Conservation (phyloP, 2,888 invertebrate genomes). For the Formica aserva region DNA sequence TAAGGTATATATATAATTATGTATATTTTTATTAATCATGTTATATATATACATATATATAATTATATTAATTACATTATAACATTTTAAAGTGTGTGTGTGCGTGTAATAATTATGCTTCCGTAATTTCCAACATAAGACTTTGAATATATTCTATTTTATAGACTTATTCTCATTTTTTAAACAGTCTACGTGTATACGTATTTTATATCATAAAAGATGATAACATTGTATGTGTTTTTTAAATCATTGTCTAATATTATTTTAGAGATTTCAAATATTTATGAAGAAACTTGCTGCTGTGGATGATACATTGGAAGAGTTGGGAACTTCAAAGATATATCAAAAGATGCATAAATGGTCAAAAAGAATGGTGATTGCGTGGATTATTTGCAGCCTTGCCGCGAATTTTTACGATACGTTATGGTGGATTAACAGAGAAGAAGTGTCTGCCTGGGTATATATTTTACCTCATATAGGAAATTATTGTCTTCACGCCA, state of each 20-base stretch:
- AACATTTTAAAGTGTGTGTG: too few species aligned
- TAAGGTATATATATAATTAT: not conserved
- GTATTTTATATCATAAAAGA: not conserved
- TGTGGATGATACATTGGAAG: slow-evolving; percentile 13
- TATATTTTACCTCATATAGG: not conserved
- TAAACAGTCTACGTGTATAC: not conserved
- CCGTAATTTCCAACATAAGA: too few species aligned
- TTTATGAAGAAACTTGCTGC: not conserved
- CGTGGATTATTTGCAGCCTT: not conserved
- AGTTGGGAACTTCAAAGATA: not conserved
- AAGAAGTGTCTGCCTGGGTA: not conserved
- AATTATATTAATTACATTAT: too few species aligned
- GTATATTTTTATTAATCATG: not conserved
- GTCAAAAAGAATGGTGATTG: not conserved
- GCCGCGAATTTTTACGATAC: not conserved
- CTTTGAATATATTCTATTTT: too few species aligned
- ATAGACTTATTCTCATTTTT: too few species aligned
- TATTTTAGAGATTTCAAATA: not conserved
- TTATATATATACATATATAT: not conserved
- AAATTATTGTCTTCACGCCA: not conserved
- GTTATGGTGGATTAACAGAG: not conserved
- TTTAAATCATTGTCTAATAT: not conserved
- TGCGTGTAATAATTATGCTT: too few species aligned
- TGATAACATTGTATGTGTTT: not conserved
- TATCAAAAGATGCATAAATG: not conserved